Evolutionary conservation across 2,797 vertebrate species (phyloP), one percentile per base, ranked within the genome.

Genomic region (Eremophila alpestris): DNA sequence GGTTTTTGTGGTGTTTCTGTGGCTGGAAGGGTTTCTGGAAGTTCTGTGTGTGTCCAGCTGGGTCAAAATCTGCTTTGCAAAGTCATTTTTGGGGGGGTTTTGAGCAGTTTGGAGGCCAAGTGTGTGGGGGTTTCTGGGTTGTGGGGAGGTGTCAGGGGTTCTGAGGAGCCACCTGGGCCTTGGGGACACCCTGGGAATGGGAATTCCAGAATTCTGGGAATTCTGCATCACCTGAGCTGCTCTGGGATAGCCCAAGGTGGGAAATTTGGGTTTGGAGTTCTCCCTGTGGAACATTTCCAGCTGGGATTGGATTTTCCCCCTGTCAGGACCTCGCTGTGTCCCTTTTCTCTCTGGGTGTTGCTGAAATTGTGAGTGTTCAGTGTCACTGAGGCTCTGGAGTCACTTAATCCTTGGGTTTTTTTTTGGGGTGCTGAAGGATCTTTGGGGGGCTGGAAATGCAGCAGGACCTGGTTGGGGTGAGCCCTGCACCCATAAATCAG

Each of bases 401-500:
- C 2, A 3, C 16, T n/a, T 3, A 0, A 8, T 5, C 0, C 13
- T 12, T 15, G 17, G n/a, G 36, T 8, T 0, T 5, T 34, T 52
- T 2, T 18, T 43, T 55, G 26, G 48, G 59, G 23, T 26, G 52
- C 55, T 32, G 46, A 7, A 18, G 51, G 77, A 13, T 17, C 14
- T 54, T 11, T n/a, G 43, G 16, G 16, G 78, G 56, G 1, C 24
- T 0, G 6, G 30, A 20, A 36, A 6, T 27, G 52, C 64, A 30
- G 45, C 7, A 5, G 40, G 36, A 0, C 26, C 5, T 22, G 1
- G 0, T 0, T 20, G 54, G 62, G 74, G 9, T 20, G 62, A 49
- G 29, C 62, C 8, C 13, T 1, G 36, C 4, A 0, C 3, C 38
- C 5, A 5, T 0, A 20, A 46, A 16, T n/a, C 58, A 18, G 7